These are phyloP conservation scores for Lepidotrigona ventralis DNA, from an alignment of 1,140 invertebrate species.

Conservation along the genomic window DNA sequence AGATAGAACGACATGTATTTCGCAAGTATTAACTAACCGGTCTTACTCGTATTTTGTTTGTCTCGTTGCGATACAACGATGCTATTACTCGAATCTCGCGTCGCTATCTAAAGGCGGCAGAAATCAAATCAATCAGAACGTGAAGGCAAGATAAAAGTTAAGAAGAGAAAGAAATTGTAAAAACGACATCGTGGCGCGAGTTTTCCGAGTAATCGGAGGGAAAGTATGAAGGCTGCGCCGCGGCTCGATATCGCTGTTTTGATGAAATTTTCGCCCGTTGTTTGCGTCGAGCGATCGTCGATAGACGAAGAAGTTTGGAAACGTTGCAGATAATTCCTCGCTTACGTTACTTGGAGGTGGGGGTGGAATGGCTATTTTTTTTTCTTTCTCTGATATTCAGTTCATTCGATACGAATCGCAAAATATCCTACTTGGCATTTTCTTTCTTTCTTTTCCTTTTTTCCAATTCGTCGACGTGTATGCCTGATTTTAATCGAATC, in stretches of 20 bases:
- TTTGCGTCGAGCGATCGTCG: constrained; percentile 49
- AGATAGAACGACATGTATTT: background rate
- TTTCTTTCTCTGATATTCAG: constrained; percentile 10
- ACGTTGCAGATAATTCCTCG: constrained; percentile 53
- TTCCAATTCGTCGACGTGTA: too few relatives aligned
- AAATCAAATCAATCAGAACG: background rate
- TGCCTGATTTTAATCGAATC: too few relatives aligned
- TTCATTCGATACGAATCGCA: background rate
- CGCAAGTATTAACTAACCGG: too few relatives aligned
- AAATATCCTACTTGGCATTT: background rate
- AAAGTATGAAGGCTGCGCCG: constrained; percentile 18
- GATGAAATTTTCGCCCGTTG: constrained; percentile 51
- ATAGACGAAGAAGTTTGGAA: constrained; percentile 38
- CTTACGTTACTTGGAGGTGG: constrained; percentile 29
- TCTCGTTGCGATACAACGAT: background rate
- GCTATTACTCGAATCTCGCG: too few relatives aligned
- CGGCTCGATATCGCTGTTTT: constrained; percentile 43
- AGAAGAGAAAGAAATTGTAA: too few relatives aligned
- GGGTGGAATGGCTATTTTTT: constrained; percentile 7
- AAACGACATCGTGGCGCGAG: background rate
- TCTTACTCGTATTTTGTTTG: background rate
- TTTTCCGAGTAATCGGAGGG: background rate
- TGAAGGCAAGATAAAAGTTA: background rate
- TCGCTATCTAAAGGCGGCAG: too few relatives aligned
- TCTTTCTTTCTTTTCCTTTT: background rate